A percentile compares a stretch with the other conserved stretches of the same genome.
These are phyloP conservation scores for Oligia fasciuncula DNA, from an alignment of 2,888 invertebrate genomes.

Conservation along the genomic window DNA sequence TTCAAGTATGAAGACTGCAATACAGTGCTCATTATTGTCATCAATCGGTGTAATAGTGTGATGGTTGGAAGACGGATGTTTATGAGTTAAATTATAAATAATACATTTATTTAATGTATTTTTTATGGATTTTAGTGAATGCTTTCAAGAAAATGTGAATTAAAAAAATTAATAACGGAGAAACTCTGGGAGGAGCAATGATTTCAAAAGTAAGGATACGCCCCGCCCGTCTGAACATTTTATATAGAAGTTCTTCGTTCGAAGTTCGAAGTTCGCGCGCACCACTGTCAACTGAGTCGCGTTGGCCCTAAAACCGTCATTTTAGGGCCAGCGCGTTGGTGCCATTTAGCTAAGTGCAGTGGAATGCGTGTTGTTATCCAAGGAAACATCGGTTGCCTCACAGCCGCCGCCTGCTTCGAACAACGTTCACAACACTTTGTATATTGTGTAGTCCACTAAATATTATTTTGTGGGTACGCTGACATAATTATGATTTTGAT, in stretches of 20 bases:
- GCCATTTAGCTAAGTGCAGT: background rate
- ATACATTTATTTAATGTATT: background rate
- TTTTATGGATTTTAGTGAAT: background rate
- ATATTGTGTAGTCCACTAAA: background rate
- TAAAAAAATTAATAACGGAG: no score
- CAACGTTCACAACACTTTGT: background rate
- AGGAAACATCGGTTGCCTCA: constrained; percentile 35
- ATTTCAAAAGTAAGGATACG: no score
- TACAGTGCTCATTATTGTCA: background rate
- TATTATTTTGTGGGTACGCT: background rate
- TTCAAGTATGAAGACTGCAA: background rate
- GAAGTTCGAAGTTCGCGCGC: no score
- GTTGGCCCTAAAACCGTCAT: no score
- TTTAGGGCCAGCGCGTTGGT: no score
- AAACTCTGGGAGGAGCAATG: no score
- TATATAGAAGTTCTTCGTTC: no score
- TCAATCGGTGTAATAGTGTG: background rate
- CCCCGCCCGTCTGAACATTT: no score
- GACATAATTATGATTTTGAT: background rate
- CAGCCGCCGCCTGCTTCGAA: background rate
- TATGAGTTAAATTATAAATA: background rate
- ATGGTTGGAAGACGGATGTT: background rate
- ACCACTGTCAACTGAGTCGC: no score
- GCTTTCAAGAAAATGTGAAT: background rate
- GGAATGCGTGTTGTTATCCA: constrained; percentile 13